Percentiles rank a stretch among this genome's conserved stretches.
phyloP scores from a whole-genome alignment of 2,797 vertebrate species.

The Malacoctenus gilli region DNA sequence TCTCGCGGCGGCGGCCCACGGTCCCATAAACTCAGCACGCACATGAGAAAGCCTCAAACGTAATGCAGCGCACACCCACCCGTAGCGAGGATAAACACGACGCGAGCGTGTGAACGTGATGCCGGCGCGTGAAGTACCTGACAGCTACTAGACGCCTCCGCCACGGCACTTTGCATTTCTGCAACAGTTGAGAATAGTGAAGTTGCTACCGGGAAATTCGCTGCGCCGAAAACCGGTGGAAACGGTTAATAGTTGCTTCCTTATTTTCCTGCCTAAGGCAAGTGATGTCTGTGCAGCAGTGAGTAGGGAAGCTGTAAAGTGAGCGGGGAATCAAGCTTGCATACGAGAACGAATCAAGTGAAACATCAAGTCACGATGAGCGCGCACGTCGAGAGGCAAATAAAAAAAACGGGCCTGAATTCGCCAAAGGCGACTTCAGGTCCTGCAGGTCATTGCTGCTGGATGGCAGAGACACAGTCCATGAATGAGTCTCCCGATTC shows the following conservation, averaged over 20 bases:
- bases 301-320: constrained; percentile 16
- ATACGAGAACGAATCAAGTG: neutral
- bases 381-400: neutral
- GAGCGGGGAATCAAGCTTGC: neutral
- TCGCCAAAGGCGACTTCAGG: too few relatives aligned
- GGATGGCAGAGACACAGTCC: too few relatives aligned
- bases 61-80: neutral
- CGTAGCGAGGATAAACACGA: too few relatives aligned
- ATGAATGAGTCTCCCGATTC: too few relatives aligned
- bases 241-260: constrained; percentile 66
- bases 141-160: constrained; percentile 1
- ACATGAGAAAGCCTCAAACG: constrained; percentile 21
- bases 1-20: constrained; percentile 16
- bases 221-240: constrained; percentile 25
- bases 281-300: constrained; percentile 32
- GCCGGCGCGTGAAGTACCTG: neutral
- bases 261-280: constrained; percentile 58
- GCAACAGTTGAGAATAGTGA: constrained; percentile 71
- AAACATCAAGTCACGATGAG: neutral
- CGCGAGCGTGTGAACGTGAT: neutral
- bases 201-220: constrained; percentile 63
- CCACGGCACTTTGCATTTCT: constrained; percentile 39
- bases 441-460: too few relatives aligned
- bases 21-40: constrained; percentile 24
- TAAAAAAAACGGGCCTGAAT: too few relatives aligned